Percentiles rank a stretch among this genome's conserved stretches.
phyloP scores from a whole-genome alignment of 2,113 vertebrate species.

The Trematocara zebra region DNA sequence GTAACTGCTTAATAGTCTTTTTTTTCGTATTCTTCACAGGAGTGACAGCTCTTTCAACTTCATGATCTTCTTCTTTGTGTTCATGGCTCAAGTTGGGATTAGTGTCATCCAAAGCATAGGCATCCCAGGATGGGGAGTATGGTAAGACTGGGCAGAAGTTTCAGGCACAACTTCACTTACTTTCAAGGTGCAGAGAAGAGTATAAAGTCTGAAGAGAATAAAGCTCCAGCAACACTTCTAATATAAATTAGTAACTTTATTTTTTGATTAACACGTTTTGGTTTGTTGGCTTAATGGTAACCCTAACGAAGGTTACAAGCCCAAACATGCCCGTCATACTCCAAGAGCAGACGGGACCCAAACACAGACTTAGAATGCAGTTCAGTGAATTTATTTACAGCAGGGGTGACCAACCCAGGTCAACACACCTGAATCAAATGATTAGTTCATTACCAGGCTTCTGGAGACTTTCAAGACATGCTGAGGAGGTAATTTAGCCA shows the following conservation, averaged over 20 bases:
- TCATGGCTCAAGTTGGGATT: conserved; percentile 96
- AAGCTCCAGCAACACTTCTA: neutral
- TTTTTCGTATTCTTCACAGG: conserved; percentile 59
- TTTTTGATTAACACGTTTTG: neutral
- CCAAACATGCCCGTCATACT: neutral
- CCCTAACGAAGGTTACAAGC: neutral
- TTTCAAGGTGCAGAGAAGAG: neutral
- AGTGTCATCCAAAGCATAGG: conserved; percentile 94
- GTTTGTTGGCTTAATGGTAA: neutral
- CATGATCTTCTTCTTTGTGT: conserved; percentile 98
- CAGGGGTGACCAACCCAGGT: neutral
- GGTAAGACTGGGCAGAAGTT: conserved; percentile 74
- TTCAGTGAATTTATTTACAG: neutral
- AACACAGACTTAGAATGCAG: neutral
- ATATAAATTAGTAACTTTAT: neutral
- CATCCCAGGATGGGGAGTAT: conserved; percentile 97
- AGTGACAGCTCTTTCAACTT: conserved; percentile 98
- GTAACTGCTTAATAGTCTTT: neutral
- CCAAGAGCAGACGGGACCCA: neutral
- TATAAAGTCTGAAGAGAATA: neutral
- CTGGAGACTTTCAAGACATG: neutral
- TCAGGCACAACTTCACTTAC: neutral
- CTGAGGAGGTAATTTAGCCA: neutral
- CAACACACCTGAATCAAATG: neutral
- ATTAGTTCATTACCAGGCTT: neutral